Conservation (phyloP, 2,888 invertebrate species). For the Tetranychus piercei region DNA sequence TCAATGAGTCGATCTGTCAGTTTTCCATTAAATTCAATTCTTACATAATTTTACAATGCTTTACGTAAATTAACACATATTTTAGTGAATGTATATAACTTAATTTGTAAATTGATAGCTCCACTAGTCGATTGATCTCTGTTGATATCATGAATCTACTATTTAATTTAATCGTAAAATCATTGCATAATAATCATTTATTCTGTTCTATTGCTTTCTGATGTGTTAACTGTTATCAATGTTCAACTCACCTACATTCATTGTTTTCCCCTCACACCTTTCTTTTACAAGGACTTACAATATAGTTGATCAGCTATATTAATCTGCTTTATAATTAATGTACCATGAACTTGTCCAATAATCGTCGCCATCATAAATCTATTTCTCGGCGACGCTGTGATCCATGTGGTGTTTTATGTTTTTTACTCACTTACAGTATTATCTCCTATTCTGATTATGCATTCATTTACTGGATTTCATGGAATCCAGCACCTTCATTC, state of each 20-base stretch:
- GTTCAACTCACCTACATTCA: background rate
- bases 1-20: no score
- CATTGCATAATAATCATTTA: background rate
- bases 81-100: no score
- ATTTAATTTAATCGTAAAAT: background rate
- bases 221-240: background rate
- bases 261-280: background rate
- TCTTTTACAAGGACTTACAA: background rate
- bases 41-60: no score
- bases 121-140: background rate
- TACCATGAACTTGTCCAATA: background rate
- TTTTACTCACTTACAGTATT: slow-evolving; percentile 56
- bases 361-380: slow-evolving; percentile 9
- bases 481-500: background rate
- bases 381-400: slow-evolving; percentile 19
- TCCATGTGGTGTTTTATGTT: slow-evolving; percentile 53
- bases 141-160: background rate
- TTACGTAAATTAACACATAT: no score
- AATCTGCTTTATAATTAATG: background rate
- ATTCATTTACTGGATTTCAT: slow-evolving; percentile 34
- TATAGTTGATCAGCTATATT: background rate
- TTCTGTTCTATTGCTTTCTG: background rate
- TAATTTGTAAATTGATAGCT: no score
- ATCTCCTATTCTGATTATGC: slow-evolving; percentile 73
- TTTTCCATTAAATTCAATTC: no score